Percentiles rank a stretch among this genome's conserved stretches.
Conservation (phyloP, 2,797 vertebrate species). For the Crotalus adamanteus region DNA sequence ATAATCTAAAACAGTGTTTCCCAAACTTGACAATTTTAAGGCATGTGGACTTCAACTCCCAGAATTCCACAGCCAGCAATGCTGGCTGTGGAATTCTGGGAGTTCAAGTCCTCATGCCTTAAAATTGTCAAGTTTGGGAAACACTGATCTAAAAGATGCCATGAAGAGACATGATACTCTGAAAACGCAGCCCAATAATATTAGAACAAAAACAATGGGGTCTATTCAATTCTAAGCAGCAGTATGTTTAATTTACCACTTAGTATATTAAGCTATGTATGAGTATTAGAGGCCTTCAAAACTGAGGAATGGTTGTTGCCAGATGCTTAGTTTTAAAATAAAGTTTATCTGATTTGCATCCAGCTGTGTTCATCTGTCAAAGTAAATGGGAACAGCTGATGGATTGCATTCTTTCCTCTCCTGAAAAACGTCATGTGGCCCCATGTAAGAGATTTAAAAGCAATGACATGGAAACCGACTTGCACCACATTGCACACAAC, state of each 20-base stretch:
- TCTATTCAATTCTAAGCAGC: neutral
- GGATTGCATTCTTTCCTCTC: neutral
- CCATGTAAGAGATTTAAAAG: neutral
- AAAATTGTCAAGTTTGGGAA: no score
- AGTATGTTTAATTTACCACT: neutral
- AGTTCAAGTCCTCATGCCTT: no score
- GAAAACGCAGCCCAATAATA: neutral
- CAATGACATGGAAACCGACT: neutral
- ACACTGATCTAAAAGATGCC: neutral
- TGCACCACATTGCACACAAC: neutral
- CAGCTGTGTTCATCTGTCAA: neutral
- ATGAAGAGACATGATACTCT: constrained; percentile 10
- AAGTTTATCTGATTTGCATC: neutral
- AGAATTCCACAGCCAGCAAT: no score
- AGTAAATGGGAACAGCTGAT: neutral
- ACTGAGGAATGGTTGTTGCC: neutral
- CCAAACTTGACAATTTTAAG: no score
- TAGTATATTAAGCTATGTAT: constrained; percentile 7
- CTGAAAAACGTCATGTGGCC: neutral
- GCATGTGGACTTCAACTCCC: no score
- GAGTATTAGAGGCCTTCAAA: neutral
- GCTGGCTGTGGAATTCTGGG: no score
- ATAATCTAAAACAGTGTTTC: neutral
- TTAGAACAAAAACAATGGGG: constrained; percentile 7
- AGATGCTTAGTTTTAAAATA: neutral